Conservation (phyloP, 2,888 invertebrate genomes). For the Nineta flava region DNA sequence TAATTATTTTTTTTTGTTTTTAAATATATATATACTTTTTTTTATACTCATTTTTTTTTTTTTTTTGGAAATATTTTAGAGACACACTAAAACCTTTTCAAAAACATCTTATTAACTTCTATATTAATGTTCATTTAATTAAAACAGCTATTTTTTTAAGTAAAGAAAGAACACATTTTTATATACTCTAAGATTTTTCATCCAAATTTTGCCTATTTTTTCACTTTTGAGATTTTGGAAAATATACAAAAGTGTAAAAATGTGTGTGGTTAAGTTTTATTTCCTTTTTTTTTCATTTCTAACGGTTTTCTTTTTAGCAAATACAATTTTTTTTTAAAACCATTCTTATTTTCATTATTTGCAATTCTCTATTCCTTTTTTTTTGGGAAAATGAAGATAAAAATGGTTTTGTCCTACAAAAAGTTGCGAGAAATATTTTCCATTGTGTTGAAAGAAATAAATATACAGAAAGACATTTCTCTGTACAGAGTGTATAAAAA, state of each 20-base stretch:
- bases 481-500: too few species aligned
- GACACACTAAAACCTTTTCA: background rate
- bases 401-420: background rate
- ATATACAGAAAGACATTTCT: too few species aligned
- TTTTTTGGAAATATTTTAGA: background rate
- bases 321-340: background rate
- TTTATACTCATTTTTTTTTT: background rate
- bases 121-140: conserved; percentile 1
- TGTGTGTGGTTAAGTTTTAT: too few species aligned
- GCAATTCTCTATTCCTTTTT: too few species aligned
- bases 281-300: background rate
- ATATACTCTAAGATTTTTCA: conserved; percentile 1
- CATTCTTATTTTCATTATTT: background rate
- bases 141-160: conserved; percentile 5
- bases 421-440: too few species aligned
- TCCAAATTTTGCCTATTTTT: background rate
- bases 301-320: background rate
- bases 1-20: background rate
- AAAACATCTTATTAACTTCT: background rate
- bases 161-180: conserved; percentile 5
- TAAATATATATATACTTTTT: background rate
- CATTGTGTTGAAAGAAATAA: too few species aligned
- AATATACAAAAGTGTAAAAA: too few species aligned
- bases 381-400: background rate
- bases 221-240: too few species aligned